Evolutionary conservation across 2,113 vertebrate species (phyloP).

Genomic region (Bos indicus): DNA sequence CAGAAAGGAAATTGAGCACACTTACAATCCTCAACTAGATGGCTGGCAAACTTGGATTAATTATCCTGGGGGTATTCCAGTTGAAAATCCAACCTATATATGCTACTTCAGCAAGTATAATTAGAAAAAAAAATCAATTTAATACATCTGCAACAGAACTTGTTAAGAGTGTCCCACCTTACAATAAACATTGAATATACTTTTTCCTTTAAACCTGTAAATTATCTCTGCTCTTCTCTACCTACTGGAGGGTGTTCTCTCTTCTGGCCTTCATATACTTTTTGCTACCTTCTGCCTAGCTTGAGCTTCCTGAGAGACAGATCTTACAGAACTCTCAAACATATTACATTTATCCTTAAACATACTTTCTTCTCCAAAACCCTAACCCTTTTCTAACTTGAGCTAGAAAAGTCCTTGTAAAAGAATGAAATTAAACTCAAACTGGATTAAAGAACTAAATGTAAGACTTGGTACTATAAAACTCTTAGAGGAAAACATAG

Average conservation of each 20-base stretch:
- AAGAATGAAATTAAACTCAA: neutral
- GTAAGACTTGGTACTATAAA: neutral
- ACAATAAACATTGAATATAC: neutral
- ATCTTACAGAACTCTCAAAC: neutral
- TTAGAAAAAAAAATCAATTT: neutral
- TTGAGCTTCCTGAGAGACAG: neutral
- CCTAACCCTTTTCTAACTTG: neutral
- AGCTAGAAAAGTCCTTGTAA: neutral
- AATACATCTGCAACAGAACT: neutral
- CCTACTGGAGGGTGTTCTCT: neutral
- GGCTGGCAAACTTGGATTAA: constrained; percentile 51
- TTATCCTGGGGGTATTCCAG: constrained; percentile 24
- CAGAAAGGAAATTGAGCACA: neutral
- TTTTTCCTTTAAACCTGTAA: neutral
- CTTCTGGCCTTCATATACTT: neutral
- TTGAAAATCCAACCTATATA: constrained; percentile 38
- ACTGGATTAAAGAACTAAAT: neutral
- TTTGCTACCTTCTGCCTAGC: neutral
- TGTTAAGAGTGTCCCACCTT: neutral
- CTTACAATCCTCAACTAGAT: constrained; percentile 21
- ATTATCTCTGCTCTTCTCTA: neutral
- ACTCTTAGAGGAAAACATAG: neutral
- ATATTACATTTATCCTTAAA: neutral
- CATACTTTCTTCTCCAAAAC: neutral
- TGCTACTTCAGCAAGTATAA: neutral